phyloP scores from a whole-genome alignment of 64 coral and sea anemone genomes.

The Dendrophyllia cribrosa region DNA sequence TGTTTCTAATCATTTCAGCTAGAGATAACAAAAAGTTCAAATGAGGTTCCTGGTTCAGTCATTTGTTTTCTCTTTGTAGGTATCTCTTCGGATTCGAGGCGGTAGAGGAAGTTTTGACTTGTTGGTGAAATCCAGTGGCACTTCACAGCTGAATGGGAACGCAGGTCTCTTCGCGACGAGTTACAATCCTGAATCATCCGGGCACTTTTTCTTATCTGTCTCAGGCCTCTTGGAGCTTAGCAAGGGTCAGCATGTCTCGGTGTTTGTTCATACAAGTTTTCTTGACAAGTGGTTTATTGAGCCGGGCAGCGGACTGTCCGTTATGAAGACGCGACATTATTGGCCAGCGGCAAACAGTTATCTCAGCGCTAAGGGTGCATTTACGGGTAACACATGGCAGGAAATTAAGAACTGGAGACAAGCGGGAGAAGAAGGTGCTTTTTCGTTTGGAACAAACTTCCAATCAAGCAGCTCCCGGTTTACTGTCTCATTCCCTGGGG shows the following conservation, averaged over 20 bases:
- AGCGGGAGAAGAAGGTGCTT: constrained; percentile 29
- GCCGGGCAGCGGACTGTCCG: constrained; percentile 54
- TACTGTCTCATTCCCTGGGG: constrained; percentile 39
- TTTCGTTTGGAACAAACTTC: constrained; percentile 53
- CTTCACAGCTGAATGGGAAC: constrained; percentile 61
- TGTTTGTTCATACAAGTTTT: constrained; percentile 46
- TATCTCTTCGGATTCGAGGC: constrained; percentile 26
- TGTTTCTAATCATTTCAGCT: too few relatives aligned
- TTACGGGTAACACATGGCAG: constrained; percentile 8
- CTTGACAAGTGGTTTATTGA: constrained; percentile 42
- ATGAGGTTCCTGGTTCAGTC: neutral
- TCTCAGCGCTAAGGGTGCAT: neutral
- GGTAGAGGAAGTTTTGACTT: constrained; percentile 42
- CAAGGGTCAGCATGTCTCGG: constrained; percentile 56
- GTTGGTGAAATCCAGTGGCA: constrained; percentile 67
- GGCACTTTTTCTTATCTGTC: constrained; percentile 40
- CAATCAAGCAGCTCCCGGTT: constrained; percentile 4
- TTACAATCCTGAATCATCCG: constrained; percentile 32
- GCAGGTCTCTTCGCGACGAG: constrained; percentile 55
- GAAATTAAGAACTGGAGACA: constrained; percentile 52
- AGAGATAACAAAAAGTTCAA: too few relatives aligned
- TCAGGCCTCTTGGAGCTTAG: constrained; percentile 69
- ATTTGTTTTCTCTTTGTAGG: neutral
- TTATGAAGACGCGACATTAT: constrained; percentile 61
- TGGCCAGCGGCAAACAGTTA: constrained; percentile 75